A percentile compares a stretch with the other conserved stretches of the same genome.
phyloP scores from a whole-genome alignment of 92 coral and sea anemone genomes.

The Nematostella vectensis region DNA sequence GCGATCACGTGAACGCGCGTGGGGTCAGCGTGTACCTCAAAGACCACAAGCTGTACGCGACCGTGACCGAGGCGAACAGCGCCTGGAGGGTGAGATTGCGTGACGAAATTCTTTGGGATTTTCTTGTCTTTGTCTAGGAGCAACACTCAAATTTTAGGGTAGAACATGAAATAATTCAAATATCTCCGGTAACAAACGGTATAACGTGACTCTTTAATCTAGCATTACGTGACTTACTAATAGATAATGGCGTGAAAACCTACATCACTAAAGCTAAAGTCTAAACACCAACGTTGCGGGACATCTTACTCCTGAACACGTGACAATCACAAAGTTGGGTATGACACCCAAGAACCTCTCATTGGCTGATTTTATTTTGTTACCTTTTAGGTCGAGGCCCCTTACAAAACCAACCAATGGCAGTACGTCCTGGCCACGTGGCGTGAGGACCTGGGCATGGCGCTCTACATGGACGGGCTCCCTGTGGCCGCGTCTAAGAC shows the following conservation, averaged over 20 bases:
- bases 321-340: too few species aligned
- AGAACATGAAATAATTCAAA: slow-evolving; percentile 2
- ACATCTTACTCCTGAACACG: too few species aligned
- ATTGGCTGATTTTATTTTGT: too few species aligned
- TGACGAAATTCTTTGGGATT: neutral
- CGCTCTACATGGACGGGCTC: slow-evolving; percentile 74
- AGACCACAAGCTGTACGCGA: slow-evolving; percentile 62
- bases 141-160: neutral
- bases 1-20: slow-evolving; percentile 65
- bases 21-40: slow-evolving; percentile 74
- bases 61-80: slow-evolving; percentile 73
- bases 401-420: slow-evolving; percentile 67
- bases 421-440: slow-evolving; percentile 77
- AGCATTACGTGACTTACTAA: too few species aligned
- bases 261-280: too few species aligned
- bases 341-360: too few species aligned
- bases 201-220: too few species aligned
- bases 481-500: slow-evolving; percentile 67
- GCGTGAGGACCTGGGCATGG: slow-evolving; percentile 72
- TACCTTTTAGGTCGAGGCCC: slow-evolving; percentile 63
- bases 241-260: too few species aligned
- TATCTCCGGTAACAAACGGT: too few species aligned
- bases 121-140: neutral
- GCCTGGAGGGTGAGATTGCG: slow-evolving; percentile 86
- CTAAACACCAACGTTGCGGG: too few species aligned